phyloP scores from a whole-genome alignment of 2,888 invertebrate genomes.

The Synergus itoensis region DNA sequence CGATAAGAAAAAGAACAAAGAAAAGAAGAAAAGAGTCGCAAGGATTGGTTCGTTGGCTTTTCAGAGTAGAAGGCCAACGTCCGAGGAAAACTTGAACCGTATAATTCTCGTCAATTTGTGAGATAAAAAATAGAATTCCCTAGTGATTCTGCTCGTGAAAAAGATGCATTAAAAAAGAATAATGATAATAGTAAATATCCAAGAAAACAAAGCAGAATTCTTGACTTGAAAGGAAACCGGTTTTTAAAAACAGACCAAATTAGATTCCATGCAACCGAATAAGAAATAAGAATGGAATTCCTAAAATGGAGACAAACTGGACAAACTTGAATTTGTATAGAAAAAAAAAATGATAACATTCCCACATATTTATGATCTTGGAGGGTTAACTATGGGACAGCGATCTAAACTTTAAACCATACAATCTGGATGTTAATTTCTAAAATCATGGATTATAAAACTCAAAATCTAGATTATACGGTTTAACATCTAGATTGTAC shows the following conservation, averaged over 20 bases:
- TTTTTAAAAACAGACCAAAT: neutral
- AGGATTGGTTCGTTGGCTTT: conserved; percentile 29
- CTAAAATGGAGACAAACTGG: neutral
- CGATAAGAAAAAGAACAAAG: conserved; percentile 15
- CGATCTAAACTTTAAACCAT: too few relatives aligned
- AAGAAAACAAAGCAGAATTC: neutral
- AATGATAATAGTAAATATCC: neutral
- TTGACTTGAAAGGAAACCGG: neutral
- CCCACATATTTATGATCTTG: neutral
- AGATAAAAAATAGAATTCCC: neutral
- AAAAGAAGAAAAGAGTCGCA: conserved; percentile 21
- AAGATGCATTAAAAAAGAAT: neutral
- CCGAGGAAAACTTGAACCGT: conserved; percentile 21
- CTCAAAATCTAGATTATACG: too few relatives aligned
- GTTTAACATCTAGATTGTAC: too few relatives aligned
- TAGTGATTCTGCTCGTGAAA: neutral
- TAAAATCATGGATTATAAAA: too few relatives aligned
- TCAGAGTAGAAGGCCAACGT: conserved; percentile 33
- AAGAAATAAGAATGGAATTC: neutral
- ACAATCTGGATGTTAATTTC: too few relatives aligned
- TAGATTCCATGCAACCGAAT: neutral
- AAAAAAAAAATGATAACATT: neutral
- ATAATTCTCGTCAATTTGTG: conserved; percentile 15
- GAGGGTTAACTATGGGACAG: too few relatives aligned
- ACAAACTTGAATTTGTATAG: neutral